These are phyloP conservation scores for Lethenteron camtschaticum DNA, from an alignment of 2,113 vertebrate genomes.

Conservation along the genomic window DNA sequence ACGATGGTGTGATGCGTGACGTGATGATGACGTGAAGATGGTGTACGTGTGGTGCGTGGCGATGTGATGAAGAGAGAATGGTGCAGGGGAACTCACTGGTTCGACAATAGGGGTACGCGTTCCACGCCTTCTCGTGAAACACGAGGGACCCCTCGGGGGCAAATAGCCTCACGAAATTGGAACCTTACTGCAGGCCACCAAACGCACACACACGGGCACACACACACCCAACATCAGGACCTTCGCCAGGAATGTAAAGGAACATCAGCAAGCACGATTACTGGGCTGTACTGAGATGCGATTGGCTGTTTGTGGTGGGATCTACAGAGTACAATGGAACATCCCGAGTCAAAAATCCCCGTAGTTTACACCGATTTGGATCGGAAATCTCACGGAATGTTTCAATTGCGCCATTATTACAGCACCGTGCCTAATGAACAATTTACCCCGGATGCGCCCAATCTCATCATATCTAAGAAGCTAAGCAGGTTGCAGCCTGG, in stretches of 20 bases:
- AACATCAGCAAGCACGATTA: neutral
- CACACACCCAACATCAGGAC: neutral
- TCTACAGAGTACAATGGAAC: neutral
- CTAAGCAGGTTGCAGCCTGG: no score
- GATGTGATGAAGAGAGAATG: no score
- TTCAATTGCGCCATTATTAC: no score
- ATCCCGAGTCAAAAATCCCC: neutral
- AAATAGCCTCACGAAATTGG: constrained; percentile 49
- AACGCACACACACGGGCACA: neutral
- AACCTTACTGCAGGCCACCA: constrained; percentile 46
- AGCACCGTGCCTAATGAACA: no score
- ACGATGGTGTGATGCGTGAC: no score
- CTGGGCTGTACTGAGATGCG: neutral
- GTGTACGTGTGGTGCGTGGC: no score
- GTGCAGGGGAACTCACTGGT: constrained; percentile 40
- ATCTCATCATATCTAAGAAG: no score
- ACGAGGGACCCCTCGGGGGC: constrained; percentile 59
- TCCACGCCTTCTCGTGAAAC: constrained; percentile 86
- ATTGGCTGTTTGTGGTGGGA: neutral
- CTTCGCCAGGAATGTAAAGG: neutral
- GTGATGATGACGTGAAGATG: no score
- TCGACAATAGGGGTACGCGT: constrained; percentile 73
- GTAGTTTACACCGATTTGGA: neutral
- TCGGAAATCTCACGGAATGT: no score
- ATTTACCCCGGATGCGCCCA: no score